Evolutionary conservation across 2,113 vertebrate species (phyloP).

Genomic region (Mesembrinibis cayennensis): DNA sequence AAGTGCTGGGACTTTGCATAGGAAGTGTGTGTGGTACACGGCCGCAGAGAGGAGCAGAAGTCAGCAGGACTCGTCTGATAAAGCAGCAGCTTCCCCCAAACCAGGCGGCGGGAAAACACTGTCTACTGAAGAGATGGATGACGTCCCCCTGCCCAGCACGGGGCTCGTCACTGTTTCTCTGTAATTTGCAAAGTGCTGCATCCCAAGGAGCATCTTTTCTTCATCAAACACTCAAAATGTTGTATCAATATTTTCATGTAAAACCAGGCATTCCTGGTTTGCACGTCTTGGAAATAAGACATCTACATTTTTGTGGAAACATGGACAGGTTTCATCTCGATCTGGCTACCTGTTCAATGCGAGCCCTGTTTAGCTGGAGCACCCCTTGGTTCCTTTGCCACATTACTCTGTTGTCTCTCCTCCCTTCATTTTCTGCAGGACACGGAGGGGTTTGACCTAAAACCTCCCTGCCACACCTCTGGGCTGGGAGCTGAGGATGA

Average conservation of each 20-base stretch:
- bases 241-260: not conserved
- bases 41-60: not conserved
- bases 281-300: not conserved
- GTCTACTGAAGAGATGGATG: not conserved
- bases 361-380: not conserved
- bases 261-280: not conserved
- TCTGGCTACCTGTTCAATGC: not conserved
- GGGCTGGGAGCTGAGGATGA: not conserved
- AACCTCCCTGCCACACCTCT: not conserved
- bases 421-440: not conserved
- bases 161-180: not conserved
- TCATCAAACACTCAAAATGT: not conserved
- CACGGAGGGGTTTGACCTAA: not conserved
- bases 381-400: not conserved
- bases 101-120: not conserved
- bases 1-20: not conserved
- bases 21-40: fast-evolving
- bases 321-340: not conserved
- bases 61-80: not conserved
- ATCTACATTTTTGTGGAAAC: not conserved
- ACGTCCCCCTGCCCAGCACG: not conserved
- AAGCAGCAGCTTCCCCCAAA: not conserved
- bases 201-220: not conserved
- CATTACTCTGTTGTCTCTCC: not conserved
- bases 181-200: not conserved